Evolutionary conservation across 2,888 invertebrate species (phyloP).

Genomic region (Nemotelus pantherinus): DNA sequence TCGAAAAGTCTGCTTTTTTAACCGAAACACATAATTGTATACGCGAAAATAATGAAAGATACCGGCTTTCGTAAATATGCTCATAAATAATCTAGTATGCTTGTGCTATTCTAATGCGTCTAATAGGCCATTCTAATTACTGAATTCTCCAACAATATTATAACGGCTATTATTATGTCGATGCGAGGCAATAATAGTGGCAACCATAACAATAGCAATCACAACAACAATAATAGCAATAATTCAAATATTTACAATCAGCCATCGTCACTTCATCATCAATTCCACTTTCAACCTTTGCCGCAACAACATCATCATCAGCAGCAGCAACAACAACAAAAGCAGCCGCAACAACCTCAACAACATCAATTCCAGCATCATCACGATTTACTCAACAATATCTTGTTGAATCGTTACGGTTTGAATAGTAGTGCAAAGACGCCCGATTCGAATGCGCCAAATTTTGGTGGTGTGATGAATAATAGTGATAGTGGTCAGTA

Average conservation of each 20-base stretch:
- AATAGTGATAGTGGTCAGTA: conserved; percentile 17
- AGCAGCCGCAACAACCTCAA: conserved; percentile 54
- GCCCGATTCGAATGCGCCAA: not conserved
- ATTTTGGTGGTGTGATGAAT: not conserved
- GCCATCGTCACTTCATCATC: no score
- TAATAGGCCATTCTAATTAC: no score
- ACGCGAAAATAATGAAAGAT: no score
- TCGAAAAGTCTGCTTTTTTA: conserved; percentile 2
- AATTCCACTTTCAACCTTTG: conserved; percentile 13
- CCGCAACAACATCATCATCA: conserved; percentile 33
- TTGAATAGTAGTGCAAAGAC: not conserved
- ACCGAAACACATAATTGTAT: no score
- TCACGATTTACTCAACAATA: conserved; percentile 41
- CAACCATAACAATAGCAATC: conserved; percentile 36
- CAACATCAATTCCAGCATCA: conserved; percentile 49
- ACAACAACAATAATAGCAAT: conserved; percentile 44
- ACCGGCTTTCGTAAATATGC: no score
- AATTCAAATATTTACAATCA: not conserved
- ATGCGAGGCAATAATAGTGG: conserved; percentile 60
- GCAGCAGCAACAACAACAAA: conserved; percentile 53
- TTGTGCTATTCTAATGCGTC: no score
- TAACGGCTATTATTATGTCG: conserved; percentile 57
- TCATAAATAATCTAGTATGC: no score
- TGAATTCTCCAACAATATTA: no score
- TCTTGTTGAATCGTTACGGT: conserved; percentile 49